phyloP scores from a whole-genome alignment of 2,113 vertebrate genomes.

The Scomber colias region DNA sequence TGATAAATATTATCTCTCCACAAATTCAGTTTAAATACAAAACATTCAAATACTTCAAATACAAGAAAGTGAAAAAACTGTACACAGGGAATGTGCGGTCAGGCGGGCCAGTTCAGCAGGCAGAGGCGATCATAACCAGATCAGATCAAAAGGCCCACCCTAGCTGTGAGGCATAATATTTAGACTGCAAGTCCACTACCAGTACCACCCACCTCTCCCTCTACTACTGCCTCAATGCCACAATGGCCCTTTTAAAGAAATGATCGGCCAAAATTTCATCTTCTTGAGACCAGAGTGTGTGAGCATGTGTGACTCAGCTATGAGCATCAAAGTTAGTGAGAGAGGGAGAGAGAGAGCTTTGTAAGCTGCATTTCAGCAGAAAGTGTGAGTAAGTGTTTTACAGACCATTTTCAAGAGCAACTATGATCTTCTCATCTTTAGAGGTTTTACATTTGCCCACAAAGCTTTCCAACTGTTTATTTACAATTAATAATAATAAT shows the following conservation, averaged over 20 bases:
- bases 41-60: conserved; percentile 19
- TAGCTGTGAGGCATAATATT: conserved; percentile 82
- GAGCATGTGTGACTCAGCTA: conserved; percentile 29
- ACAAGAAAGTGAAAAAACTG: conserved; percentile 10
- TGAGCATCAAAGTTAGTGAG: conserved; percentile 17
- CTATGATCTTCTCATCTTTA: conserved; percentile 12
- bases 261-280: conserved; percentile 54
- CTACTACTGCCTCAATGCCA: conserved; percentile 53
- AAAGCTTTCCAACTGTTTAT: not conserved
- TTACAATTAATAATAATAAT: not conserved
- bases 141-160: conserved; percentile 78
- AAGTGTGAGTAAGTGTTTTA: conserved; percentile 18
- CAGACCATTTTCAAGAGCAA: conserved; percentile 23
- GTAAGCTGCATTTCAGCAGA: conserved; percentile 6
- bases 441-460: not conserved
- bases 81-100: conserved; percentile 59
- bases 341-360: not conserved
- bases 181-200: conserved; percentile 69
- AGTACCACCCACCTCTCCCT: conserved; percentile 69
- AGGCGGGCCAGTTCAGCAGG: conserved; percentile 37
- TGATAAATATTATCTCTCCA: not conserved
- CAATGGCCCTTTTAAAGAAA: conserved; percentile 63
- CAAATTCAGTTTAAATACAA: conserved; percentile 14
- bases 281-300: conserved; percentile 26
- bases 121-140: conserved; percentile 62